These are phyloP conservation scores for Callipepla californica DNA, from an alignment of 2,113 vertebrate genomes.

Conservation along the genomic window DNA sequence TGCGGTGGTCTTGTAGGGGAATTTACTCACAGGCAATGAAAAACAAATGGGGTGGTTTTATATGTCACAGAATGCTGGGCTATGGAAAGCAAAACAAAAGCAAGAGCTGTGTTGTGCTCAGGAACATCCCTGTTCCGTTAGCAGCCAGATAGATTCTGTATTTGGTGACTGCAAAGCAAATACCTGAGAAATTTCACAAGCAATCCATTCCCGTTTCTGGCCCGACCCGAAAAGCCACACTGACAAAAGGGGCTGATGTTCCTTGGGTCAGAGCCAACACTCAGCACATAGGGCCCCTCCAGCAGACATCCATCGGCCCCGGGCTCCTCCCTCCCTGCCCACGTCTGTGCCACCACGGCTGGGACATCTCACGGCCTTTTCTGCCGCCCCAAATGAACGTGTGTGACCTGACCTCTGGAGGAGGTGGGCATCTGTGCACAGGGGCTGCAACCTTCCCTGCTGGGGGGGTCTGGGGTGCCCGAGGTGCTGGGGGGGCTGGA, in stretches of 20 bases:
- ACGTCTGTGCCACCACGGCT: not conserved
- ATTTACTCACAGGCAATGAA: slow-evolving; percentile 39
- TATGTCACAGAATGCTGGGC: not conserved
- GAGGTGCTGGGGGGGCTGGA: not conserved
- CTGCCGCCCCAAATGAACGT: not conserved
- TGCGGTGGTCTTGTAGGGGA: slow-evolving; percentile 30
- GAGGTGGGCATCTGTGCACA: not conserved
- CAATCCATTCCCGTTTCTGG: slow-evolving; percentile 21
- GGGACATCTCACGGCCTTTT: not conserved
- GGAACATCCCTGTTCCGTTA: slow-evolving; percentile 50
- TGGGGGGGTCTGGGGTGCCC: not conserved
- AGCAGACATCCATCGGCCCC: slow-evolving; percentile 21
- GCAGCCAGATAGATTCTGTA: slow-evolving; percentile 29
- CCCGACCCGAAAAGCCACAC: not conserved
- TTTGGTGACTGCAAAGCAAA: slow-evolving; percentile 41
- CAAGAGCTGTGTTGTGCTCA: slow-evolving; percentile 20
- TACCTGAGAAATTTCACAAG: slow-evolving; percentile 53
- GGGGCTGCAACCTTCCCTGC: not conserved
- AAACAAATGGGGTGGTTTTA: slow-evolving; percentile 47
- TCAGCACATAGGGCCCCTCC: slow-evolving; percentile 23
- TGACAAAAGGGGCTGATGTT: not conserved
- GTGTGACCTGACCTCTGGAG: rapidly evolving
- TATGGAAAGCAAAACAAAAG: slow-evolving; percentile 41
- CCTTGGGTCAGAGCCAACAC: not conserved
- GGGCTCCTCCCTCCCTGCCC: not conserved